Base-by-base conservation (phyloP, 2,113 vertebrate species). In the Pygoscelis adeliae region DNA sequence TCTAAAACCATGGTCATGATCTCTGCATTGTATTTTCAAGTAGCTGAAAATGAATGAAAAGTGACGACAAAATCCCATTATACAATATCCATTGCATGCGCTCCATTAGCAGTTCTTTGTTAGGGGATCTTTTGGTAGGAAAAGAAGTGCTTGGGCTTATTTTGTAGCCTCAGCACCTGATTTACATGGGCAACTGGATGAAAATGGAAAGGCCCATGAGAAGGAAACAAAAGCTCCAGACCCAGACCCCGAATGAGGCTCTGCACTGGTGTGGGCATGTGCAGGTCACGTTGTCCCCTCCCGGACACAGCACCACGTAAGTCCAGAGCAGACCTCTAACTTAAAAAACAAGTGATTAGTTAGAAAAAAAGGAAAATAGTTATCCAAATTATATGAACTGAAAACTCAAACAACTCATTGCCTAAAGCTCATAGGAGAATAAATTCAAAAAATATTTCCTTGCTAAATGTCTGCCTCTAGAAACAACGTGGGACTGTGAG, bases 261-360 rank as follows among this genome's bases (percentile, higher is more conserved):
- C 17, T 62, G 30, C 19, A 16, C 2, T 46, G 6, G 2, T 73
- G 40, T 50, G 46, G 42, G 5, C 19, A 34, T 7, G 13, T 44
- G 11, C 27, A 69, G 21, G 18, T 72, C 40, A 19, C 1, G 0
- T 6, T 58, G 29, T 44, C 16, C 18, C 8, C 23, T 65, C 58
- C 40, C 0, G 1, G n/a, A 63, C 17, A 32, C 9, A 56, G 6
- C 6, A 53, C 11, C 11, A 21, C 3, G 1, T 12, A 36, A 70
- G 6, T 46, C 36, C 42, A n/a, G 21, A 70, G 46, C 5, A 74
- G 22, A 73, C 5, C 8, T 84, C 16, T 53, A 56, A 40, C 22
- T 80, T 44, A 40, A 42, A 34, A 73, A 59, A 9, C 49, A 13
- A 34, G 17, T 32, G 9, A 10, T 66, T 83, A 80, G 8, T 20